Base-by-base conservation (phyloP, 2,888 invertebrate genomes). In the Volucella inanis region DNA sequence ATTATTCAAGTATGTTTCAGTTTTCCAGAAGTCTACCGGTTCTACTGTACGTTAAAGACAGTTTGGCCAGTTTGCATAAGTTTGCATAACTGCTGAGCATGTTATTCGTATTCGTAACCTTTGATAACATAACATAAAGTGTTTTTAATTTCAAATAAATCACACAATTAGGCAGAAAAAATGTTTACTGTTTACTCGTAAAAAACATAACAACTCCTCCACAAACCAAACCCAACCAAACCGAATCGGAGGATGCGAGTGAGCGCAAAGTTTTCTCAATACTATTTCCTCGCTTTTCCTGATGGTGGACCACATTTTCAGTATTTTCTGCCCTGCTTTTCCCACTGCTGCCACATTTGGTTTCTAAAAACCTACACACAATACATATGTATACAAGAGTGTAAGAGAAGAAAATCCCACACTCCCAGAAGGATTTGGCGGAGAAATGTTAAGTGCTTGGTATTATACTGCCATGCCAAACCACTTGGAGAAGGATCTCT, bases 361-460 rank as follows among this genome's bases (percentile, higher is more conserved):
- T 71, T 76, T 61, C 52, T 31, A 54, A 22, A 75, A 47, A 55
- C 31, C 31, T 6, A 70, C 77, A 70, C 55, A 55, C 62, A 77
- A 12, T 6, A 31, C 31, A 31, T 31, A 47, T 18, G 14, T 41
- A 14, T 41, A 11, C 11, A 11, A 41, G 43, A 62, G 55, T 62
- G 54, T 54, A 52, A 49, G 38, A 14, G 15, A 38, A 79, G 47
- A 68, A 84, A 55, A 67, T 70, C 61, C 79, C 70, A 54, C 84
- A 80, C 59, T 75, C 79, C 85, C 81, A 72, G 11, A 70, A 74
- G 77, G 78, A 82, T 78, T 77, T 59, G 72, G 77, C 64, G 77
- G 82, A 74, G 82, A 86, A 79, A 81, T 65, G 72, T 86, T 86
- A 86, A 86, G 86, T 86, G 86, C 86, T 82, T 52, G 68, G 85